Percentiles rank a stretch among this genome's conserved stretches.
These are phyloP conservation scores for Catharus minimus DNA, from an alignment of 2,113 vertebrate species.

Conservation along the genomic window DNA sequence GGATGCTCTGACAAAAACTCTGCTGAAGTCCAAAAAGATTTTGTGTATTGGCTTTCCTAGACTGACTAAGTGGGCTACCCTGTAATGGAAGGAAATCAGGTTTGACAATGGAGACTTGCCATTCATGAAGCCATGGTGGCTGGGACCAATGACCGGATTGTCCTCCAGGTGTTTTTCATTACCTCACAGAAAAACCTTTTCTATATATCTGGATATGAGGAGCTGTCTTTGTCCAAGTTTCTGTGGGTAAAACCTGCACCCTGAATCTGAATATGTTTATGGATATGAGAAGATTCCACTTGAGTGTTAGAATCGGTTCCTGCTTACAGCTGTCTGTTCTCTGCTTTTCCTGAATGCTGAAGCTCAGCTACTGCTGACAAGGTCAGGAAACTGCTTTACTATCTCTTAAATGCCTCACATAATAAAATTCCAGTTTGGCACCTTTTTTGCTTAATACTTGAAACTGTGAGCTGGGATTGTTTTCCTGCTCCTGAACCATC, in stretches of 20 bases:
- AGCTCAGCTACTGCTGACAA: neutral
- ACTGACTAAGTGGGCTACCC: neutral
- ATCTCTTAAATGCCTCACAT: neutral
- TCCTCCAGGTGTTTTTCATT: neutral
- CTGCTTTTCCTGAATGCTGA: neutral
- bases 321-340: neutral
- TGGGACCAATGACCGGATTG: neutral
- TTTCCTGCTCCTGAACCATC: neutral
- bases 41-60: neutral
- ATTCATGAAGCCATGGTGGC: neutral
- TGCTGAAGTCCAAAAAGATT: neutral
- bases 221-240: neutral
- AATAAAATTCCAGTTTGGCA: constrained; percentile 5
- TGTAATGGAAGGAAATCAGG: neutral
- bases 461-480: neutral
- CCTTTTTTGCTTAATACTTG: neutral
- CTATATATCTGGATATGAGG: neutral
- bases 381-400: neutral
- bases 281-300: neutral
- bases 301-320: neutral
- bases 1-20: neutral
- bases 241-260: neutral
- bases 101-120: neutral
- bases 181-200: neutral
- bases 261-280: neutral